phyloP scores from a whole-genome alignment of 1,140 invertebrate genomes.

The Drosophila funebris region DNA sequence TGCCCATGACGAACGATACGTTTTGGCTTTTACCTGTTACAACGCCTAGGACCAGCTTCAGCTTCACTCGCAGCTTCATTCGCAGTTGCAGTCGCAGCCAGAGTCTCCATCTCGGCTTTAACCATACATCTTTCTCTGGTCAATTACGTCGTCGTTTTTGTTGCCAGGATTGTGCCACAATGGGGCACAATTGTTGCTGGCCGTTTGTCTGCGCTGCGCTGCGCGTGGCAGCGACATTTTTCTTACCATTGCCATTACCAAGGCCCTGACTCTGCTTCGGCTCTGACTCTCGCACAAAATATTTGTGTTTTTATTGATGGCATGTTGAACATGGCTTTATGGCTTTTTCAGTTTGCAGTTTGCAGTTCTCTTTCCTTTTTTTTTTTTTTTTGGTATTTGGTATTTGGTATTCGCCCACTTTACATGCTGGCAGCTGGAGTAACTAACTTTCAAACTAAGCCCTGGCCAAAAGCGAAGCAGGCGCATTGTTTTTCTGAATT shows the following conservation, averaged over 20 bases:
- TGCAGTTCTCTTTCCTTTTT: no score
- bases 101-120: not conserved
- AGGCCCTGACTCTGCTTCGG: constrained; percentile 14
- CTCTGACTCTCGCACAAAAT: constrained; percentile 21
- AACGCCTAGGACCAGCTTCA: not conserved
- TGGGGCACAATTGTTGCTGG: constrained; percentile 59
- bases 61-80: not conserved
- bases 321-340: constrained; percentile 80
- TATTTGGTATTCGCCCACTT: constrained; percentile 60
- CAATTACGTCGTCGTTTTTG: constrained; percentile 66
- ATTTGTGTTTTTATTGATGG: constrained; percentile 78
- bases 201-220: constrained; percentile 67
- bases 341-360: constrained; percentile 32
- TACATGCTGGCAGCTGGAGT: constrained; percentile 58
- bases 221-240: constrained; percentile 71
- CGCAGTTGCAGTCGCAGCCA: not conserved
- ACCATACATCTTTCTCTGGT: constrained; percentile 71
- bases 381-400: not conserved
- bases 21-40: constrained; percentile 75
- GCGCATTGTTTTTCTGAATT: constrained; percentile 66
- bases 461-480: constrained; percentile 1
- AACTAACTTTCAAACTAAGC: constrained; percentile 55
- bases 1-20: constrained; percentile 78
- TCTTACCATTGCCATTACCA: constrained; percentile 60
- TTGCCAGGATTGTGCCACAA: constrained; percentile 53